Evolutionary conservation across 2,888 invertebrate species (phyloP).

Genomic region (Biston betularia): DNA sequence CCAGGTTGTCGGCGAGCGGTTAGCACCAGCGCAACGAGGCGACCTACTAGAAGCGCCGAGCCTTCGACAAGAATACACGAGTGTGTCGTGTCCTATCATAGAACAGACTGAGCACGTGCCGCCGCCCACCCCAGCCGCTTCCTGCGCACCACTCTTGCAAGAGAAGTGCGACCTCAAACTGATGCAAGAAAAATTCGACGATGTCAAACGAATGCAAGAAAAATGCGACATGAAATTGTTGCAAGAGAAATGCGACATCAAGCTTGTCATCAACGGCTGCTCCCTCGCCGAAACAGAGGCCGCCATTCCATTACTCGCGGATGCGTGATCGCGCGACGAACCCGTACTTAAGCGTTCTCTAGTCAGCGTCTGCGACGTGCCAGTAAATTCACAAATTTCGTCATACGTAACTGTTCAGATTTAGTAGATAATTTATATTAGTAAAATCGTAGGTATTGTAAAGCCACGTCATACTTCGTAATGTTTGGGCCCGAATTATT

Average conservation of each 20-base stretch:
- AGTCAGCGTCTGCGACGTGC: slow-evolving; percentile 22
- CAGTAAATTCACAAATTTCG: slow-evolving; percentile 5
- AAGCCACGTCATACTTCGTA: too few relatives aligned
- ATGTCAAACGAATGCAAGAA: slow-evolving; percentile 6
- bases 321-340: slow-evolving; percentile 53
- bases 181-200: slow-evolving; percentile 62
- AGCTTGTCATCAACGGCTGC: slow-evolving; percentile 75
- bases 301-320: slow-evolving; percentile 74
- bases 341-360: slow-evolving; percentile 23
- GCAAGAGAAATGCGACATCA: slow-evolving; percentile 64
- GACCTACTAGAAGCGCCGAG: slow-evolving; percentile 80
- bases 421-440: background rate
- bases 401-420: background rate
- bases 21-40: slow-evolving; percentile 79
- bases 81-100: slow-evolving; percentile 91
- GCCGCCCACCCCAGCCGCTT: slow-evolving; percentile 36
- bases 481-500: too few relatives aligned
- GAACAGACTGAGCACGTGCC: slow-evolving; percentile 75
- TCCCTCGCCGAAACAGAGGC: slow-evolving; percentile 68
- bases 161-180: slow-evolving; percentile 49
- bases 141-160: slow-evolving; percentile 43
- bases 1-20: slow-evolving; percentile 87
- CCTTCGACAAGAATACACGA: slow-evolving; percentile 81
- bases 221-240: slow-evolving; percentile 56
- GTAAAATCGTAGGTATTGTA: too few relatives aligned